Conservation (phyloP, 2,113 vertebrate species). For the Phodopus roborovskii region DNA sequence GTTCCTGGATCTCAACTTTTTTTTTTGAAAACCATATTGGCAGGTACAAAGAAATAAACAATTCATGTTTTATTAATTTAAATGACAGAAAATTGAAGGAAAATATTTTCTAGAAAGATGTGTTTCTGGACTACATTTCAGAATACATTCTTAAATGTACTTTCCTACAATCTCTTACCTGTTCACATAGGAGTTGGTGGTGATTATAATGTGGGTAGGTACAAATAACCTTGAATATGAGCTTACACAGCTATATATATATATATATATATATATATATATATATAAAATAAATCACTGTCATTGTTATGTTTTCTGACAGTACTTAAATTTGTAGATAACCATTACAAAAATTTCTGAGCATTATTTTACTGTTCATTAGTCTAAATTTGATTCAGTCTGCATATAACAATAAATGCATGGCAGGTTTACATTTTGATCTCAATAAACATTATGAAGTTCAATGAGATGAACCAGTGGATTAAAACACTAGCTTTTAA, state of each 20-base stretch:
- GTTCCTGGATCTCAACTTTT: background rate
- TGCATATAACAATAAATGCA: rapidly evolving
- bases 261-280: background rate
- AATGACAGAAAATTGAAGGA: background rate
- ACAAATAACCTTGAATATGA: background rate
- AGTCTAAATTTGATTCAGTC: background rate
- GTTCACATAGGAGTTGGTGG: background rate
- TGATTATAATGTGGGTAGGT: background rate
- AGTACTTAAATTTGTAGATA: background rate
- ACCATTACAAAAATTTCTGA: background rate
- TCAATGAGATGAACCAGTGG: background rate
- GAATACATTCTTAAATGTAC: background rate
- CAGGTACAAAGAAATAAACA: too few species aligned
- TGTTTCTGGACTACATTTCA: background rate
- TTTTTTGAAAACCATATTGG: background rate
- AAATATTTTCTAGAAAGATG: background rate
- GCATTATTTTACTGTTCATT: background rate
- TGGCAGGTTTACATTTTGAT: background rate
- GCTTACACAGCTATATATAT: rapidly evolving
- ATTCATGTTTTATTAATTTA: background rate
- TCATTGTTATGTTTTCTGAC: background rate
- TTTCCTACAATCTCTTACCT: background rate
- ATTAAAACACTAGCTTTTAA: background rate
- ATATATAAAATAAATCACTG: too few species aligned
- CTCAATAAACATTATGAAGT: background rate